These are phyloP conservation scores for Bryconaethiops microstoma DNA, from an alignment of 2,797 vertebrate species.

Conservation along the genomic window DNA sequence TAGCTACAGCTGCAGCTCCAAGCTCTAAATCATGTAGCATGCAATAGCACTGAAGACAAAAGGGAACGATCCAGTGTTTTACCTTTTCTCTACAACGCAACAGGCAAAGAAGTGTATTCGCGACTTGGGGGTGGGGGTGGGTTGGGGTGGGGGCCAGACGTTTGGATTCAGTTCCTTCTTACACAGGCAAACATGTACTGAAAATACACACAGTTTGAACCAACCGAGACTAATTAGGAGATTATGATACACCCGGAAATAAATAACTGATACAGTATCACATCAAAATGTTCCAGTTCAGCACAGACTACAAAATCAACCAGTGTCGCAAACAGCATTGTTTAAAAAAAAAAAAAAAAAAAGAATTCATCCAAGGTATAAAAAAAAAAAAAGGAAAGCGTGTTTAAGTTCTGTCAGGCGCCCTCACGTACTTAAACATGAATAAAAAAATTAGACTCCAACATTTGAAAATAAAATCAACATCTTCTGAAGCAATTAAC, in stretches of 20 bases:
- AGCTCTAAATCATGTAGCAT: conserved; percentile 41
- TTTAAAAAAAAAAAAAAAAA: conserved; percentile 33
- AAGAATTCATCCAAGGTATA: conserved; percentile 10
- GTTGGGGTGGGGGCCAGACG: background rate
- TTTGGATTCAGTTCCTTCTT: background rate
- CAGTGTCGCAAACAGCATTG: conserved; percentile 39
- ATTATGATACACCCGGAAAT: conserved; percentile 27
- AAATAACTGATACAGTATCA: conserved; percentile 39
- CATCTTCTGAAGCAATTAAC: background rate
- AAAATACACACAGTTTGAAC: conserved; percentile 34
- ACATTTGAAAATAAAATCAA: background rate
- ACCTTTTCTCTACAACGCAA: conserved; percentile 22
- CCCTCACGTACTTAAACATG: background rate
- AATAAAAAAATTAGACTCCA: background rate
- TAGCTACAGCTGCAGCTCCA: conserved; percentile 20
- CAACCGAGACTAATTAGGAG: conserved; percentile 1
- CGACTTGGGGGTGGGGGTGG: background rate
- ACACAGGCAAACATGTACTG: background rate
- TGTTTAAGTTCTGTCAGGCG: background rate
- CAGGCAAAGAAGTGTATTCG: conserved; percentile 3
- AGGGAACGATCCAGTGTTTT: conserved; percentile 25
- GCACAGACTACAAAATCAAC: conserved; percentile 26
- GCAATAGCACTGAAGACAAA: conserved; percentile 33
- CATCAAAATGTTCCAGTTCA: background rate
- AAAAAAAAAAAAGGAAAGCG: conserved; percentile 17